phyloP scores from a whole-genome alignment of 1,140 invertebrate species.

The Trypoxylus dichotomus region DNA sequence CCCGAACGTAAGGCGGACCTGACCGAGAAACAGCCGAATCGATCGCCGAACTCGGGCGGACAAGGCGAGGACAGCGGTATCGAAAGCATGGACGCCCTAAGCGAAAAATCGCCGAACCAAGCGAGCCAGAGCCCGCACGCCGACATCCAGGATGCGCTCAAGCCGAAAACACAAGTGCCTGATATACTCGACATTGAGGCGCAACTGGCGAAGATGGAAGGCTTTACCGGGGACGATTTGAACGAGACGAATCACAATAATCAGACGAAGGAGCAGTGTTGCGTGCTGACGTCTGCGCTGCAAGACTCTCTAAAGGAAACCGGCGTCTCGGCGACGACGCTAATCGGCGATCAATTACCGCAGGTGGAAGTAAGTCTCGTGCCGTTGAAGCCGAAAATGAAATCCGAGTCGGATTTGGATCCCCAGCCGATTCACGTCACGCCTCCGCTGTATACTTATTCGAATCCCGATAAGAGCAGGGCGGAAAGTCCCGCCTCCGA shows the following conservation, averaged over 20 bases:
- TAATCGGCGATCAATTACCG: slow-evolving; percentile 32
- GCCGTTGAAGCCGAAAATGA: slow-evolving; percentile 39
- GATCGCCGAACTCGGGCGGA: slow-evolving; percentile 50
- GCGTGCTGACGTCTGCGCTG: slow-evolving; percentile 46
- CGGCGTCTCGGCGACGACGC: slow-evolving; percentile 28
- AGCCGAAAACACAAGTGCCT: slow-evolving; percentile 55
- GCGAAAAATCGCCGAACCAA: slow-evolving; percentile 89
- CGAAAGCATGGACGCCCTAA: slow-evolving; percentile 89
- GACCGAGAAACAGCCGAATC: slow-evolving; percentile 43
- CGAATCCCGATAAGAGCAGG: slow-evolving; percentile 67
- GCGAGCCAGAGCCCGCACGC: slow-evolving; percentile 63
- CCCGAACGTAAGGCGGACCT: slow-evolving; percentile 43
- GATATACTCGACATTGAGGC: slow-evolving; percentile 67
- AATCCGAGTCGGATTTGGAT: slow-evolving; percentile 58
- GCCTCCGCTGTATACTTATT: slow-evolving; percentile 75
- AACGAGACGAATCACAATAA: slow-evolving; percentile 51
- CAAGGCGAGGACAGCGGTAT: slow-evolving; percentile 89
- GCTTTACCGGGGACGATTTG: slow-evolving; percentile 53
- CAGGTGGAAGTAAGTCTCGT: slow-evolving; percentile 37
- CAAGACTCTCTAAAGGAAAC: slow-evolving; percentile 45
- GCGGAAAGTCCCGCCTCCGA: slow-evolving; percentile 40
- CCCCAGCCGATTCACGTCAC: slow-evolving; percentile 70
- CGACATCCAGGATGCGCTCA: slow-evolving; percentile 40
- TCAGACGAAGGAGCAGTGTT: slow-evolving; percentile 44
- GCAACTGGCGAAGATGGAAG: slow-evolving; percentile 68